Evolutionary conservation across 2,113 vertebrate species (phyloP), one percentile per base, ranked within the genome.

Genomic region (Cettia cetti): DNA sequence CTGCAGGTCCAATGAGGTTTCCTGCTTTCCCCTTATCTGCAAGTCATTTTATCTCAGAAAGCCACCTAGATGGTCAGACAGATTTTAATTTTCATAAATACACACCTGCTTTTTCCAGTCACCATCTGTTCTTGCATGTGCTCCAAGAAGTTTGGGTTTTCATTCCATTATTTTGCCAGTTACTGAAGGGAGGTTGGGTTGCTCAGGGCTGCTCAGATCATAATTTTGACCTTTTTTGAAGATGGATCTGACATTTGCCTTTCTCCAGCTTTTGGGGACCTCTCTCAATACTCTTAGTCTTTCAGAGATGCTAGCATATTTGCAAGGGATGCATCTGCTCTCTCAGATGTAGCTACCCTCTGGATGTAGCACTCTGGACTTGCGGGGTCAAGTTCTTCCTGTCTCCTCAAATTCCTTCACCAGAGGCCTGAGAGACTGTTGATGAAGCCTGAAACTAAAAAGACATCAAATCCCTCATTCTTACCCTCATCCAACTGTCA

Each of bases 391-490:
- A 18, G 9, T 59, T 53, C 35, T 16, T 23, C 33, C 21, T 52
- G n/a, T 68, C 31, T 70, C 19, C 10, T 75, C 0, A 0, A 65
- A 39, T 33, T 33, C 49, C 18, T 70, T 44, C 19, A 15, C 40
- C 14, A n/a, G 37, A 78, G 45, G 9, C 22, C 50, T 74, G 28
- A 31, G 37, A 52, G 10, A 12, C 4, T 63, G 20, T 20, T 63
- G 27, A 13, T 31, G 31, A 79, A 75, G 9, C 12, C 12, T 53
- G n/a, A 82, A 27, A 37, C 40, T 44, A 45, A 82, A 49, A 39
- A 33, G 9, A 1, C 10, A 56, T 33, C 9, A 40, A 20, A 21
- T 59, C 26, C 4, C 7, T 54, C 52, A n/a, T 31, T 52, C 8
- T 77, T 71, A 21, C 27, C 28, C 11, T 54, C 17, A 14, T 54